Conservation (phyloP, 2,113 vertebrate species). For the Nothobranchius kuhntae region DNA sequence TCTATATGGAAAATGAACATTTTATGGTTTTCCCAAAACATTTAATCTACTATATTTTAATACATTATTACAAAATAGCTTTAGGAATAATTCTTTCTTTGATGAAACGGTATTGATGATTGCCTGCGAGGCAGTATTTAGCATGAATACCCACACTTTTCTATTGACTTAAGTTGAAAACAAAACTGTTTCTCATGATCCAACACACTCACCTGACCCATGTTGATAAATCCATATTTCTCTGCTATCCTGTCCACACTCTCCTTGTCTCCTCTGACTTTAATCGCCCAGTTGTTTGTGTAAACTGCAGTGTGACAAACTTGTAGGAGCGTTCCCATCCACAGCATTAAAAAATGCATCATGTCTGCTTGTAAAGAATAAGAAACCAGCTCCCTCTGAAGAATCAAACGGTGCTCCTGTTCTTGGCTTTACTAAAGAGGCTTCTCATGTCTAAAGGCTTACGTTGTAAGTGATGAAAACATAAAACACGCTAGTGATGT, state of each 20-base stretch:
- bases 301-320: slow-evolving; percentile 82
- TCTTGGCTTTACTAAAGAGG: not conserved
- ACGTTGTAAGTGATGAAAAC: not conserved
- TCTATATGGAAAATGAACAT: no score
- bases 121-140: no score
- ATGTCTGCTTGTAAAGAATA: slow-evolving; percentile 21
- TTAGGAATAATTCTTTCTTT: no score
- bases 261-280: slow-evolving; percentile 81
- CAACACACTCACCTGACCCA: slow-evolving; percentile 87
- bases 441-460: slow-evolving; percentile 26
- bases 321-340: slow-evolving; percentile 81
- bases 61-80: no score
- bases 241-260: slow-evolving; percentile 85
- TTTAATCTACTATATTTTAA: no score
- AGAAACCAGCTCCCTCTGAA: not conserved
- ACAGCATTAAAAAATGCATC: slow-evolving; percentile 57
- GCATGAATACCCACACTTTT: not conserved
- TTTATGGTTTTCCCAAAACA: no score
- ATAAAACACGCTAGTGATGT: not conserved
- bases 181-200: not conserved
- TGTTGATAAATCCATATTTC: slow-evolving; percentile 90
- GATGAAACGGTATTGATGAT: no score
- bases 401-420: not conserved
- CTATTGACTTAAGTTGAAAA: not conserved
- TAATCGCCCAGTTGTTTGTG: slow-evolving; percentile 94